Base-by-base conservation (phyloP, 2,797 vertebrate species). In the Macroramphosus scolopax region DNA sequence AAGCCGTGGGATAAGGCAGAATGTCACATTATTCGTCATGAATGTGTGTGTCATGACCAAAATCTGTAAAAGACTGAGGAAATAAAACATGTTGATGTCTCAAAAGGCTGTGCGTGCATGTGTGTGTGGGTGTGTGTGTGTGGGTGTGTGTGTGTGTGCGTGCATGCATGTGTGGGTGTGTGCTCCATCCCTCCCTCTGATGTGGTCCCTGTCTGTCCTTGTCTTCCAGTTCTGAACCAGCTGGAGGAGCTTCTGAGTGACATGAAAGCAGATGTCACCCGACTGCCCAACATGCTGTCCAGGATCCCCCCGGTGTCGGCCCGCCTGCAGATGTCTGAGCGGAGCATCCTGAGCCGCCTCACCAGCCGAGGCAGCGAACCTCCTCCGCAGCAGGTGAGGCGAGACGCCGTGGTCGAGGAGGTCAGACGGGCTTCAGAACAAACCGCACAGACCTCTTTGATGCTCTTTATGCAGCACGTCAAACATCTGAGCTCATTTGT, bases 191-290 rank as follows among this genome's bases (percentile, higher is more conserved):
- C 3, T 22, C 17, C 8, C 5, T 24, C n/a, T 14, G 10, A 30
- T 8, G 1, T 8, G 15, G 5, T 48, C 5, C 3, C 8, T 16
- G 32, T 63, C 18, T 54, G 25, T 25, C 49, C 25, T 36, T 35
- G 2, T 12, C 8, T 51, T n/a, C 0, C 87, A 98, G 96, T 98
- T 69, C 73, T 98, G 78, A 98, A 98, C 88, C 95, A 98, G 87
- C 86, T 98, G 25, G 96, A 98, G 84, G 96, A 98, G 72, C 91
- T 98, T 66, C 85, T 98, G 86, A 98, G 96, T 0, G 96, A 98
- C 85, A 98, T 98, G 96, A 98, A 98, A 74, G 96, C 96, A 0
- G 96, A 98, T 0, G 96, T 98, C 63, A 98, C 96, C 0, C 93
- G 96, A 50, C 83, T 98, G 83, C 96, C 96, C 55, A 97, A 95